phyloP scores from a whole-genome alignment of 2,113 vertebrate genomes.

The Pardalotus punctatus region DNA sequence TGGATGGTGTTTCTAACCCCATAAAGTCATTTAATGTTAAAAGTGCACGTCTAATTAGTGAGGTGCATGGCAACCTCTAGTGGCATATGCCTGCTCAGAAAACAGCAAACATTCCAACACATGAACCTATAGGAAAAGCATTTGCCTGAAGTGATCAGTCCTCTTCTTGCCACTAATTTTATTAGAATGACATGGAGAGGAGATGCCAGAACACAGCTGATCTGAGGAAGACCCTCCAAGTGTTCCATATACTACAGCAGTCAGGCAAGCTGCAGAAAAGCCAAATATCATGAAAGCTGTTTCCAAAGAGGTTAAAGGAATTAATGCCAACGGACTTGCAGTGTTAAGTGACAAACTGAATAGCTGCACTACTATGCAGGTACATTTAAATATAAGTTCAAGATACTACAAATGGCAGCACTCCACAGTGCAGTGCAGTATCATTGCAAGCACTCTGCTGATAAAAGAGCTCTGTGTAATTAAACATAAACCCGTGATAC shows the following conservation, averaged over 20 bases:
- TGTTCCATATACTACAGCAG: too few species aligned
- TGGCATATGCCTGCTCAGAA: neutral
- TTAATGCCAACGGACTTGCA: neutral
- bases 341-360: neutral
- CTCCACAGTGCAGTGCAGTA: neutral
- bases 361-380: neutral
- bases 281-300: neutral
- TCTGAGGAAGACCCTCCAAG: neutral
- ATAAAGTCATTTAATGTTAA: neutral
- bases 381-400: neutral
- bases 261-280: neutral
- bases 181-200: neutral
- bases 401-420: neutral
- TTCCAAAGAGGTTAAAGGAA: neutral
- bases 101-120: neutral
- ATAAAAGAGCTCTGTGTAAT: neutral
- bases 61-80: conserved; percentile 53
- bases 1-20: neutral
- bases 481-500: neutral
- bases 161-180: neutral
- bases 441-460: too few species aligned
- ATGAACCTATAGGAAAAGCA: neutral
- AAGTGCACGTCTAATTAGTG: neutral
- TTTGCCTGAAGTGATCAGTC: neutral
- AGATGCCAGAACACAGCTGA: neutral